These are phyloP conservation scores for Poecile montanus DNA, from an alignment of 2,797 vertebrate species.

Conservation along the genomic window DNA sequence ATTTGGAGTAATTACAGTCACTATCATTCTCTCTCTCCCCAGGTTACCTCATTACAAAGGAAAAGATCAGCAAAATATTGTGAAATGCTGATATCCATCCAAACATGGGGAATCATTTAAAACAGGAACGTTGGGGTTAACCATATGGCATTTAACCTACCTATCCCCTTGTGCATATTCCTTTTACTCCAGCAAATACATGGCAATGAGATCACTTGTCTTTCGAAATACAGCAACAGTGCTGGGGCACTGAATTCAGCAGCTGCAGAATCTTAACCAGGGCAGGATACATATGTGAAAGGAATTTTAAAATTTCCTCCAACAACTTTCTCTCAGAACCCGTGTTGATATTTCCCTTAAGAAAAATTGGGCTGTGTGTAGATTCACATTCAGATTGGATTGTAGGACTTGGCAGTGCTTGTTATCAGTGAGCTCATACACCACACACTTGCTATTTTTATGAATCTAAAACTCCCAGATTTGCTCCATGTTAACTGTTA, in stretches of 20 bases:
- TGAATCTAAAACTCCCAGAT: background rate
- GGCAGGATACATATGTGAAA: constrained; percentile 20
- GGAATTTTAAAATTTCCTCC: constrained; percentile 45
- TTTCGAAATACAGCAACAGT: background rate
- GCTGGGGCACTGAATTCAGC: constrained; percentile 36
- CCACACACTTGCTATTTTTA: background rate
- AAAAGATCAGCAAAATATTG: constrained; percentile 46
- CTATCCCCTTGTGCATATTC: constrained; percentile 10
- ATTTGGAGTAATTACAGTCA: constrained; percentile 25
- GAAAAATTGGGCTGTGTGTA: background rate
- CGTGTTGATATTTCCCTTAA: background rate
- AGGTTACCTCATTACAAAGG: constrained; percentile 25
- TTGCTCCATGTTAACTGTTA: background rate
- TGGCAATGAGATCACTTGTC: constrained; percentile 36
- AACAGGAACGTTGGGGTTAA: constrained; percentile 40
- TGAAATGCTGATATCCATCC: background rate
- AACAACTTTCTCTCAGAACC: background rate
- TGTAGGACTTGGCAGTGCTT: background rate
- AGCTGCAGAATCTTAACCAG: constrained; percentile 49
- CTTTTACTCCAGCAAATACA: constrained; percentile 34
- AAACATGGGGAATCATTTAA: background rate
- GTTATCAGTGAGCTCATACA: background rate
- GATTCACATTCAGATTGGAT: background rate
- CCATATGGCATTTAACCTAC: constrained; percentile 41
- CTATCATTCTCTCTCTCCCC: background rate